Percentiles rank a stretch among this genome's conserved stretches.
phyloP scores from a whole-genome alignment of 2,888 invertebrate species.

The Thereva unica region DNA sequence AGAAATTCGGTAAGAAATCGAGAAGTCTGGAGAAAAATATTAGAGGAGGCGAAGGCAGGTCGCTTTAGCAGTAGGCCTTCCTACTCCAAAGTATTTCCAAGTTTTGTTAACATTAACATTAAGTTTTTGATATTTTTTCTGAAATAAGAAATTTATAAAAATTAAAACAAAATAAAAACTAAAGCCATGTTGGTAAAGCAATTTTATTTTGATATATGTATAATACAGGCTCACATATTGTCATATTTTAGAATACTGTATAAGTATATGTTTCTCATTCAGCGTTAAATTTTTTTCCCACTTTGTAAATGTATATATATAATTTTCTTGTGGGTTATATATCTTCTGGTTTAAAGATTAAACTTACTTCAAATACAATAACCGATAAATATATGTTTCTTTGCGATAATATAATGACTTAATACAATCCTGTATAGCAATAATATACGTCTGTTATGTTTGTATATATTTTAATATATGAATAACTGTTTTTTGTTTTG shows the following conservation, averaged over 20 bases:
- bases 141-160: neutral
- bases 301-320: slow-evolving; percentile 38
- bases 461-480: slow-evolving; percentile 25
- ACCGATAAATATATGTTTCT: slow-evolving; percentile 40
- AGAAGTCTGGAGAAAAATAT: too few species aligned
- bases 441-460: slow-evolving; percentile 24
- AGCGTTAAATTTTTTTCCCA: slow-evolving; percentile 40
- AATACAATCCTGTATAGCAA: slow-evolving; percentile 27
- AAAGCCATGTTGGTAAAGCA: slow-evolving; percentile 26
- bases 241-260: slow-evolving; percentile 47
- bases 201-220: slow-evolving; percentile 37
- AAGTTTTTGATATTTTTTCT: neutral
- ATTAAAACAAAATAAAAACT: neutral
- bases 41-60: too few species aligned
- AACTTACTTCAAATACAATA: slow-evolving; percentile 39
- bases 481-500: slow-evolving; percentile 24
- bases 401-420: slow-evolving; percentile 23
- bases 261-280: slow-evolving; percentile 44
- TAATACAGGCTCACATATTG: slow-evolving; percentile 53
- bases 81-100: too few species aligned
- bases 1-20: too few species aligned
- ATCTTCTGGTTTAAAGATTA: neutral
- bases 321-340: slow-evolving; percentile 8
- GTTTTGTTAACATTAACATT: neutral
- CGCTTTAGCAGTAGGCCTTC: too few species aligned